Evolutionary conservation across 2,888 invertebrate species (phyloP), one percentile per base, ranked within the genome.

Genomic region (Harpalus rufipes): DNA sequence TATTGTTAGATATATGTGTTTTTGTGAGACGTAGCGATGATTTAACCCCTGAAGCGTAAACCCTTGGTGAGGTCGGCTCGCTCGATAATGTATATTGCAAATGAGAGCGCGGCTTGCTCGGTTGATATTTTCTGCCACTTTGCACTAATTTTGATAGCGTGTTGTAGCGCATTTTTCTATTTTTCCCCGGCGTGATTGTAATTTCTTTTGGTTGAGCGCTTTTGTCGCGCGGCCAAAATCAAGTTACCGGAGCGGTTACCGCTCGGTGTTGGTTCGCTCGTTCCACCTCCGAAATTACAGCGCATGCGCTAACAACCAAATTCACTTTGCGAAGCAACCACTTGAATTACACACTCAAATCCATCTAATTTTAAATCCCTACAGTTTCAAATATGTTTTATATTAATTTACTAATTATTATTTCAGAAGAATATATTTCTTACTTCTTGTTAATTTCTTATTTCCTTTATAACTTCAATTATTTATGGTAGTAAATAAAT

Each of bases 91-190:
- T 78, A 87, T 87, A 87, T 87, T 87, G 88, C 87, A 88, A 88
- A 88, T 88, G 88, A 88, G 87, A 87, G 86, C 81, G 85, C 86
- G 10, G 44, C 44, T 8, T 32, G 5, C 32, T 85, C 84, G 88
- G 87, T 89, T 88, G 89, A 89, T 90, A 91, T 91, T 91, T 91
- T 91, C 90, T 90, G 90, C 89, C 91, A 91, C 90, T 91, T 89
- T 91, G 88, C 91, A 89, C 91, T 91, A 91, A 91, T 91, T 91
- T 91, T 90, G 90, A 91, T 91, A 90, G 90, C 90, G 91, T 90
- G 90, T 90, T 90, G 88, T 87, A 88, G 84, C 87, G 86, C 88
- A 89, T 90, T 91, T 91, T 90, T 90, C 90, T 90, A 90, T 91
- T 91, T 91, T 91, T 90, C 90, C 68, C 44, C 88, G 87, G 82